Conservation (phyloP, 2,888 invertebrate species). For the Theristus sp. region DNA sequence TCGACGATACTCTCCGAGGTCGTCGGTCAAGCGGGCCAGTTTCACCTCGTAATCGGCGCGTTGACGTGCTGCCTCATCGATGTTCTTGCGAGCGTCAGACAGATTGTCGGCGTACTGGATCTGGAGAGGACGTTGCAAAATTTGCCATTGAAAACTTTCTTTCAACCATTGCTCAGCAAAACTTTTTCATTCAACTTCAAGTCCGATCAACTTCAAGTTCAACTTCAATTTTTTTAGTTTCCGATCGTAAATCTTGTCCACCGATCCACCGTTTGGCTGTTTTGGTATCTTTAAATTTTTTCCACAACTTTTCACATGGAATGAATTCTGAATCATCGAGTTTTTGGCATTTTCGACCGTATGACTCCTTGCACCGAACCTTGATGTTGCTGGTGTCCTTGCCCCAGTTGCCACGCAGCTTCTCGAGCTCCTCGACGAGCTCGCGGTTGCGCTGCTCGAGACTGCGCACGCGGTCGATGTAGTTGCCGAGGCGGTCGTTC, state of each 20-base stretch:
- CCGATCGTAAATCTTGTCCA: no score
- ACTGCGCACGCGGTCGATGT: conserved; percentile 36
- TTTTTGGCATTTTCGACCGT: no score
- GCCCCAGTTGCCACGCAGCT: conserved; percentile 26
- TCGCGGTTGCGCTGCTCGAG: conserved; percentile 28
- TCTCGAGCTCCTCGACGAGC: conserved; percentile 25
- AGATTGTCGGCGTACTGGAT: conserved; percentile 35
- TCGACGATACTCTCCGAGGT: conserved; percentile 30
- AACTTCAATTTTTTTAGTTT: no score
- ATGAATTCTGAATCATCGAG: no score
- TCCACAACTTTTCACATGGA: no score
- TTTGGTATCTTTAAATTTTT: no score
- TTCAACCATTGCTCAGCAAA: no score
- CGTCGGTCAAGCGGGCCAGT: conserved; percentile 32
- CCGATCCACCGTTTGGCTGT: no score
- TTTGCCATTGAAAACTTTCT: no score
- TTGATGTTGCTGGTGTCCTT: conserved; percentile 28
- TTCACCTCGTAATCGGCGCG: conserved; percentile 36
- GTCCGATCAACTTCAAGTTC: no score
- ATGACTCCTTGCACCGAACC: conserved; percentile 10
- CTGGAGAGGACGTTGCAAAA: no score
- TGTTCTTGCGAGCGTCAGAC: conserved; percentile 34
- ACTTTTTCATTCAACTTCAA: no score
- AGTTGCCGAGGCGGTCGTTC: conserved; percentile 38
- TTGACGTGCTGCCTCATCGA: conserved; percentile 36